Evolutionary conservation across 2,888 invertebrate genomes (phyloP).

Genomic region (Galeopsomyia nigrocyanea): DNA sequence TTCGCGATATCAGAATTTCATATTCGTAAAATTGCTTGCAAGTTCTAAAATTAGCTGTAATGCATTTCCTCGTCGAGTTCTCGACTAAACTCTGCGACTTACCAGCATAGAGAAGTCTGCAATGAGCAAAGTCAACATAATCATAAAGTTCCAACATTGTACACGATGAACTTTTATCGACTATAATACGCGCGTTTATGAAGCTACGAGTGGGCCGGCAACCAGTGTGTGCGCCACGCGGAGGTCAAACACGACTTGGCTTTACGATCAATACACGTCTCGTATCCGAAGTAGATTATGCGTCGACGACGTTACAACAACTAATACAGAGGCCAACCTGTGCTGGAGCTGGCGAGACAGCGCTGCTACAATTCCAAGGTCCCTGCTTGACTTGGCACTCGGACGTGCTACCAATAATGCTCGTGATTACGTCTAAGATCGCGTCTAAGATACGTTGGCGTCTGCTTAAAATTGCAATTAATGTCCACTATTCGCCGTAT

Average conservation of each 20-base stretch:
- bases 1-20: too few species aligned
- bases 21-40: too few species aligned
- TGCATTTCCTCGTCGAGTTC: too few species aligned
- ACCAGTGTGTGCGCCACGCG: too few species aligned
- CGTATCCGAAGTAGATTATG: conserved; percentile 19
- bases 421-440: not conserved
- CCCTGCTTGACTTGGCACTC: not conserved
- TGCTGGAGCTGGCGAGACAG: not conserved
- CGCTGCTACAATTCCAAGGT: not conserved
- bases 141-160: too few species aligned
- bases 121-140: too few species aligned
- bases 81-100: too few species aligned
- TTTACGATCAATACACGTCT: conserved; percentile 27
- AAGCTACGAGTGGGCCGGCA: too few species aligned
- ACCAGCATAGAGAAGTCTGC: too few species aligned
- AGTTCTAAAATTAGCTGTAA: too few species aligned
- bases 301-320: conserved; percentile 18
- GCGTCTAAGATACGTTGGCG: conserved; percentile 1
- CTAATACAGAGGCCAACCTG: not conserved
- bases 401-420: conserved; percentile 1
- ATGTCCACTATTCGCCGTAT: not conserved
- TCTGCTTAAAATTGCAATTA: not conserved
- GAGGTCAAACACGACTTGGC: conserved; percentile 22
- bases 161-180: too few species aligned
- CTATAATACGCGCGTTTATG: too few species aligned